A percentile compares a stretch with the other conserved stretches of the same genome.
Evolutionary conservation across 2,888 invertebrate species (phyloP).

Genomic region (Geophilus truncorum): DNA sequence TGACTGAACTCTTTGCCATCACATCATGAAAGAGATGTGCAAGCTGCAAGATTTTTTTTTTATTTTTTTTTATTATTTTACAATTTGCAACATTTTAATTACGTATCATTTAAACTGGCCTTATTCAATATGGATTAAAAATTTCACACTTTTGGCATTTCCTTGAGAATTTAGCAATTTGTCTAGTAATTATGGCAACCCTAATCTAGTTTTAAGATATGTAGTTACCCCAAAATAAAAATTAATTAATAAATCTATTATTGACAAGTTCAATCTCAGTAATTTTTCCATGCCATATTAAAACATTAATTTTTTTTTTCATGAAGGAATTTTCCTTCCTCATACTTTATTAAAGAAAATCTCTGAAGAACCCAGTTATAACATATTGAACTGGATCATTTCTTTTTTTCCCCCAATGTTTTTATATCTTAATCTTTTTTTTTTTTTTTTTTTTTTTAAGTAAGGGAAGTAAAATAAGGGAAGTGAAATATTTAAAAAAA

Average conservation of each 20-base stretch:
- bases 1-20: neutral
- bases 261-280: neutral
- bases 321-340: neutral
- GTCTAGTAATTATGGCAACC: neutral
- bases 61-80: neutral
- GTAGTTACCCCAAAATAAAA: neutral
- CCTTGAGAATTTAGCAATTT: neutral
- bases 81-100: no score
- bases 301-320: neutral
- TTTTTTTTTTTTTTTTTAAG: neutral
- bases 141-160: neutral
- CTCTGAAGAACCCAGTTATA: neutral
- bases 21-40: neutral
- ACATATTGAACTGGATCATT: neutral
- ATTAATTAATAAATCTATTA: neutral
- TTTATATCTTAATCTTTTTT: no score
- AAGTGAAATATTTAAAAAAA: no score
- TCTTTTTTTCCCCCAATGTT: no score
- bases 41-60: neutral
- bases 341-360: neutral
- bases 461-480: slow-evolving; percentile 1
- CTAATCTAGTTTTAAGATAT: neutral
- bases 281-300: neutral
- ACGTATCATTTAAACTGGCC: no score
- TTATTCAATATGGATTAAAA: neutral